Conservation (phyloP, 1,140 invertebrate genomes). For the Aplysia californica region DNA sequence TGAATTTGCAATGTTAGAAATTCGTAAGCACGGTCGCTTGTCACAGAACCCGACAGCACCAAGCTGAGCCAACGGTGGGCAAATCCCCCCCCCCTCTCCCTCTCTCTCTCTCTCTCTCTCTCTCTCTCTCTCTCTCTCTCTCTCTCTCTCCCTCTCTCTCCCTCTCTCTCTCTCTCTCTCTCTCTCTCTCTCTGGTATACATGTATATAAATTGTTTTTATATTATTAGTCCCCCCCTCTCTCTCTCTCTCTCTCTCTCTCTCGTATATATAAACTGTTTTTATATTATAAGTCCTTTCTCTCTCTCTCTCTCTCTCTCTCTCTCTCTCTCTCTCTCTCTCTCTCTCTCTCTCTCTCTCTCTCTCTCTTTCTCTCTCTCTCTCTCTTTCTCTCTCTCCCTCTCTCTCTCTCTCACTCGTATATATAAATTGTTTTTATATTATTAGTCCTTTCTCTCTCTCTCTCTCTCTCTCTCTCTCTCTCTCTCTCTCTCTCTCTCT, state of each 20-base stretch:
- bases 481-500: no score
- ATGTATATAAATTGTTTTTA: not conserved
- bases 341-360: no score
- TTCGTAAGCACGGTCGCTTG: not conserved
- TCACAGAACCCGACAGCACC: not conserved
- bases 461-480: slow-evolving; percentile 60
- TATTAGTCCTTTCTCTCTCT: not conserved
- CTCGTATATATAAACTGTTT: not conserved
- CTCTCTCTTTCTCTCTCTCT: no score
- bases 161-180: not conserved
- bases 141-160: not conserved
- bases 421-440: not conserved
- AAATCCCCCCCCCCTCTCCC: not conserved
- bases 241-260: not conserved
- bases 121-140: not conserved
- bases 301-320: not conserved
- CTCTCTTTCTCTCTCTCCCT: not conserved
- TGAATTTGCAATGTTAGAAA: not conserved
- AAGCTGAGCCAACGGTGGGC: not conserved
- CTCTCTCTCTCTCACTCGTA: not conserved
- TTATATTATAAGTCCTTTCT: not conserved
- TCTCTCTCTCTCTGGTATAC: not conserved
- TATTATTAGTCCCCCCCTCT: not conserved
- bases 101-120: not conserved
- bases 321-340: no score